Evolutionary conservation across 2,113 vertebrate genomes (phyloP), one percentile per base, ranked within the genome.

Genomic region (Microcebus ravelobensis): DNA sequence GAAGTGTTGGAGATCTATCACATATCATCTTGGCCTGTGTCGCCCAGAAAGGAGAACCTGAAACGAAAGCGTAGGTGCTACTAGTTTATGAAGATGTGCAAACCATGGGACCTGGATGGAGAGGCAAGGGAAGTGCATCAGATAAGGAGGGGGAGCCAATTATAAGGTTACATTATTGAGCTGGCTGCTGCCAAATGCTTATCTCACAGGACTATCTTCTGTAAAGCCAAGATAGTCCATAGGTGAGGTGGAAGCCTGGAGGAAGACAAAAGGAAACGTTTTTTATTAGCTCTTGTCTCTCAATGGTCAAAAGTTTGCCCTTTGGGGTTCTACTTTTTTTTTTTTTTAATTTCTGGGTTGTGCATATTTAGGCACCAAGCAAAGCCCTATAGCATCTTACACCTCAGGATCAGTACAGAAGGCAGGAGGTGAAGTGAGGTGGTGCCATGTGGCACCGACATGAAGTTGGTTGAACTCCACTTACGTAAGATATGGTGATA

Each of bases 371-470:
- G 13, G 15, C 10, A 79, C 20, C 27, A 81, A 87, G 9, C 17
- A 34, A 84, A 61, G 50, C 12, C 52, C 42, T 27, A 4, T 5
- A 25, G 48, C 29, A 29, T 42, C 25, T 18, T 31, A 31, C 4
- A 63, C 21, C 20, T 50, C n/a, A 25, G 61, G 31, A 88, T 52
- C 20, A 25, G 74, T 3, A 61, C 34, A 61, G 20, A 20, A 42
- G 25, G 0, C 36, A 67, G 15, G 20, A 31, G 25, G 0, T 13
- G 7, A 71, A 2, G 14, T 9, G 9, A 42, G 10, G 29, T 1
- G 14, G 81, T 23, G n/a, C 57, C 23, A 50, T 31, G 7, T 42
- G 21, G 2, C 7, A 18, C 5, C n/a, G 27, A 34, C 5, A 6
- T 50, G 70, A 90, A 4, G 7, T 12, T 87, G 36, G 8, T 17